Evolutionary conservation across 2,113 vertebrate species (phyloP).

Genomic region (Haemorhous mexicanus): DNA sequence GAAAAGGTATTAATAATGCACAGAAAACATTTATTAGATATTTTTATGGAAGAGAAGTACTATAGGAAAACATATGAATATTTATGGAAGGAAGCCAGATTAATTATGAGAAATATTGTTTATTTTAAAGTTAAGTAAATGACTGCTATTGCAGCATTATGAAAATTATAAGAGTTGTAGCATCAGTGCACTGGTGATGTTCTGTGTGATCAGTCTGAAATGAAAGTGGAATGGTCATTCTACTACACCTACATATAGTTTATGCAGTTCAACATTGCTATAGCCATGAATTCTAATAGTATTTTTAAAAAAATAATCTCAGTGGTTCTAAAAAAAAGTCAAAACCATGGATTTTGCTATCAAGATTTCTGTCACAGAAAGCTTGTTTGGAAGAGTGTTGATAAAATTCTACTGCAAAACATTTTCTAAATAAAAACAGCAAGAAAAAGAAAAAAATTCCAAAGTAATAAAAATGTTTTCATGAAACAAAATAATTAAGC

Average conservation of each 20-base stretch:
- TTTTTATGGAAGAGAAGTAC: slow-evolving; percentile 76
- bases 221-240: slow-evolving; percentile 40
- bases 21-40: slow-evolving; percentile 78
- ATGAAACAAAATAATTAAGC: slow-evolving; percentile 69
- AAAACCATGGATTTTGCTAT: slow-evolving; percentile 69
- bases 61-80: slow-evolving; percentile 71
- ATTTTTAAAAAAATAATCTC: slow-evolving; percentile 60
- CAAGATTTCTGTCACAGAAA: slow-evolving; percentile 74
- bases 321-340: slow-evolving; percentile 64
- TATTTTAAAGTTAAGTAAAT: slow-evolving; percentile 67
- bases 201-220: slow-evolving; percentile 34
- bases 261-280: slow-evolving; percentile 49
- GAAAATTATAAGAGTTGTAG: slow-evolving; percentile 33
- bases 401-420: slow-evolving; percentile 76
- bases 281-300: slow-evolving; percentile 59
- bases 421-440: slow-evolving; percentile 71
- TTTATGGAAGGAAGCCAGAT: slow-evolving; percentile 74
- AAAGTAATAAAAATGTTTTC: slow-evolving; percentile 80
- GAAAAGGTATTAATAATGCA: slow-evolving; percentile 74
- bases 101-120: slow-evolving; percentile 67
- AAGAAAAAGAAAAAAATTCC: slow-evolving; percentile 70
- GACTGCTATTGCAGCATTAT: slow-evolving; percentile 33
- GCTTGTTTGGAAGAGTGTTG: slow-evolving; percentile 69
- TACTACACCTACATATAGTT: slow-evolving; percentile 15
- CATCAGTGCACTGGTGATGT: slow-evolving; percentile 11